phyloP scores from a whole-genome alignment of 2,797 vertebrate genomes.

The Anableps anableps region DNA sequence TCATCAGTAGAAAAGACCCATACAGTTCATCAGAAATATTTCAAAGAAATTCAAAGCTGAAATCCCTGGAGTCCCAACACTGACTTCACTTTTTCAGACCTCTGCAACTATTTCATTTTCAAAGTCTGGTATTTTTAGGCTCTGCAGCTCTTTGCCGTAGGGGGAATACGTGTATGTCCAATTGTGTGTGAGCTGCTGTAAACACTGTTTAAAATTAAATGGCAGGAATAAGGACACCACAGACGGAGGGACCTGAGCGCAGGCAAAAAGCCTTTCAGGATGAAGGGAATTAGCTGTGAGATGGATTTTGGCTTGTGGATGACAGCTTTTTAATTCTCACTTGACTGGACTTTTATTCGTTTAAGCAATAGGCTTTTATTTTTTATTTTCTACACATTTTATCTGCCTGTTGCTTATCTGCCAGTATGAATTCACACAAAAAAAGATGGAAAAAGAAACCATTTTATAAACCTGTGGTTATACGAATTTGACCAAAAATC shows the following conservation, averaged over 20 bases:
- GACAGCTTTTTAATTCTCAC: neutral
- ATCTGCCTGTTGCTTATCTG: neutral
- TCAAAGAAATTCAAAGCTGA: neutral
- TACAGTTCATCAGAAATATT: neutral
- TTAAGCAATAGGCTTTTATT: neutral
- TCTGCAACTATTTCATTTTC: neutral
- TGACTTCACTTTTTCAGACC: slow-evolving; percentile 1
- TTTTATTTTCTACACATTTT: neutral
- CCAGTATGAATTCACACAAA: neutral
- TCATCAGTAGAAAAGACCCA: neutral
- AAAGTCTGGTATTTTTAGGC: neutral
- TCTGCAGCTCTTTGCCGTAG: neutral
- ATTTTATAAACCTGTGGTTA: neutral
- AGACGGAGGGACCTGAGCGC: neutral
- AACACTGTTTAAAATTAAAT: neutral
- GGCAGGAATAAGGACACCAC: neutral
- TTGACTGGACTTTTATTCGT: neutral
- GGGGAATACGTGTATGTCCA: neutral
- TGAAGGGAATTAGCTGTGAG: neutral
- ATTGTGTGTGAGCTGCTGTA: neutral
- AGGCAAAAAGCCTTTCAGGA: neutral
- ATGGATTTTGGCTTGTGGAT: neutral
- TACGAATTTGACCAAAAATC: neutral
- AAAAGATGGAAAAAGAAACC: neutral
- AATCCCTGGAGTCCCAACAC: neutral